Base-by-base conservation (phyloP, 1,140 invertebrate species). In the Rhizoglyphus robini region DNA sequence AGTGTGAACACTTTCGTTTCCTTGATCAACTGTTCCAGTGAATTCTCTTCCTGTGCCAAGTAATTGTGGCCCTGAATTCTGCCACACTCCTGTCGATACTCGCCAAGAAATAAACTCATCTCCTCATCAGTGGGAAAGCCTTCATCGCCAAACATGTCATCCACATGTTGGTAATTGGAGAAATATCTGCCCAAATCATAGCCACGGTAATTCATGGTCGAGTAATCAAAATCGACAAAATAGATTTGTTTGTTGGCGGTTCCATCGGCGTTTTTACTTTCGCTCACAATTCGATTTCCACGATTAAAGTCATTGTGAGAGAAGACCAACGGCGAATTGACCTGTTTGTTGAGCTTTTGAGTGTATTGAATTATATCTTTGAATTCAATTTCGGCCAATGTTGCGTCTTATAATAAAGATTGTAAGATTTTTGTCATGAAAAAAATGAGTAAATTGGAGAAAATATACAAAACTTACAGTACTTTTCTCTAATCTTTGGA, bases 191-290 rank as follows among this genome's bases (percentile, higher is more conserved):
- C 63, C 20, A 64, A 1, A 57, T 64, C 63, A 36, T 25, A 4
- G 41, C 63, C 63, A 31, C 63, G 63, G 41, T 49, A 54, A 38
- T 63, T 57, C 30, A 47, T 47, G 1, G 61, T 47, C 13, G 34
- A 64, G 27, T 27, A 64, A 57, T 64, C 63, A 49, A 64, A 51
- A 57, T 64, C 63, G 20, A 64, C 41, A 5, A 64, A 54, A 51
- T 3, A 1, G 13, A 64, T 64, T 36, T 63, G 18, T 18, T 18
- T 11, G 36, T 41, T 41, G 8, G 2, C 29, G 48, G 23, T 51
- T n/a, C 20, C n/a, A n/a, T n/a, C n/a, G n/a, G n/a, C n/a, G n/a
- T n/a, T n/a, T n/a, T n/a, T n/a, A n/a, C n/a, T n/a, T n/a, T 64
- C 46, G 11, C n/a, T 3, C 2, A 64, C 25, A 11, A 64, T 20